phyloP scores from a whole-genome alignment of 1,140 invertebrate species.

The Trachymyrmex cornetzi region DNA sequence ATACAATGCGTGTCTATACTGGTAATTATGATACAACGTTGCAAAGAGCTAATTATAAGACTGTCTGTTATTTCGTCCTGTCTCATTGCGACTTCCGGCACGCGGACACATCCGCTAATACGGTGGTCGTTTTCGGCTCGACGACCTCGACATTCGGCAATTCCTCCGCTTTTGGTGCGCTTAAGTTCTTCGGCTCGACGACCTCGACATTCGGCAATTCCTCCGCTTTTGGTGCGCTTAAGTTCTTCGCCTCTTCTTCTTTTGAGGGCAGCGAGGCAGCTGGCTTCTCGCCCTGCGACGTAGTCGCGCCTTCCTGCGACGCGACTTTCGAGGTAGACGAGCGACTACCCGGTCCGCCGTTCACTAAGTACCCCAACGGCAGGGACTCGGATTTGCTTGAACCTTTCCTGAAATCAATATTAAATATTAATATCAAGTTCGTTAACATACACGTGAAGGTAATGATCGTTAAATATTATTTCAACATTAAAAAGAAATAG shows the following conservation, averaged over 20 bases:
- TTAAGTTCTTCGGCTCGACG: slow-evolving; percentile 70
- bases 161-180: slow-evolving; percentile 48
- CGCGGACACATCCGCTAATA: slow-evolving; percentile 67
- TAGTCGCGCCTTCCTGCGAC: slow-evolving; percentile 69
- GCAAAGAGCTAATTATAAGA: slow-evolving; percentile 67
- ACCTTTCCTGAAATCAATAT: slow-evolving; percentile 51
- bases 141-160: slow-evolving; percentile 54
- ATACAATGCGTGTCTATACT: slow-evolving; percentile 84
- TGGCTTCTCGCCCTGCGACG: slow-evolving; percentile 66
- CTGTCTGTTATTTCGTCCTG: slow-evolving; percentile 40
- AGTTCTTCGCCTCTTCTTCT: slow-evolving; percentile 76
- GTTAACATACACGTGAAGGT: background rate
- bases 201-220: slow-evolving; percentile 54
- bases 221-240: slow-evolving; percentile 65
- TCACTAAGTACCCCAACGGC: slow-evolving; percentile 82
- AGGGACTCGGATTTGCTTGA: slow-evolving; percentile 75
- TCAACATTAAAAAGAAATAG: background rate
- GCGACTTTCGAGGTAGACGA: slow-evolving; percentile 73
- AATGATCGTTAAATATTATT: slow-evolving; percentile 5
- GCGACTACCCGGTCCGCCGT: slow-evolving; percentile 82
- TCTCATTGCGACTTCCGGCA: slow-evolving; percentile 73
- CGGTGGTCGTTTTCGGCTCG: slow-evolving; percentile 19
- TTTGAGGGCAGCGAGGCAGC: slow-evolving; percentile 55
- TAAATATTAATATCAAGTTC: background rate
- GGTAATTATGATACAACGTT: slow-evolving; percentile 84